phyloP scores from a whole-genome alignment of 2,888 invertebrate species.

The Gerris lacustris region DNA sequence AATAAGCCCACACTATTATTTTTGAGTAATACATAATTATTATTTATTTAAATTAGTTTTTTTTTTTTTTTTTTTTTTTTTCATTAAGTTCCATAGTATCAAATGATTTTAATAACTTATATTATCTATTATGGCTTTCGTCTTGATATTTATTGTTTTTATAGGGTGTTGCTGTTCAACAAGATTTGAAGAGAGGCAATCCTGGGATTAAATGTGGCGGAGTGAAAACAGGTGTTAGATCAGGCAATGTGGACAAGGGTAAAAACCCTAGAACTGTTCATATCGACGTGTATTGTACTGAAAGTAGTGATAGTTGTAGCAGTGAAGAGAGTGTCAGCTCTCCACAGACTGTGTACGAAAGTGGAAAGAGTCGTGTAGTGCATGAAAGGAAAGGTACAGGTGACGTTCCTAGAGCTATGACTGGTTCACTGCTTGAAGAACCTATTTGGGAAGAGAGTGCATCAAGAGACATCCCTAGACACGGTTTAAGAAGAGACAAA shows the following conservation, averaged over 20 bases:
- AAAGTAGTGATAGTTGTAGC: constrained; percentile 36
- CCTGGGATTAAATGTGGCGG: constrained; percentile 8
- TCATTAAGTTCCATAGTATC: too few species aligned
- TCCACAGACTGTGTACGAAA: constrained; percentile 53
- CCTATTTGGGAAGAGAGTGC: constrained; percentile 11
- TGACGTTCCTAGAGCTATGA: constrained; percentile 2
- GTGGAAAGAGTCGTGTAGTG: constrained; percentile 46
- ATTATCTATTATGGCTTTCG: too few species aligned
- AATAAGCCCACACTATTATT: too few species aligned
- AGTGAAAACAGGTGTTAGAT: constrained; percentile 12
- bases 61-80: too few species aligned
- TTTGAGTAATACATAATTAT: too few species aligned
- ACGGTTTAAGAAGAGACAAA: constrained; percentile 25
- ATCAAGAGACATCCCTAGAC: constrained; percentile 24
- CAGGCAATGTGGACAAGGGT: constrained; percentile 30
- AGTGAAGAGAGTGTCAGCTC: constrained; percentile 42
- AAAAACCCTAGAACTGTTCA: constrained; percentile 53
- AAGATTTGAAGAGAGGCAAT: neutral
- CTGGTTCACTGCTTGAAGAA: neutral
- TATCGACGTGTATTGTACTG: constrained; percentile 61
- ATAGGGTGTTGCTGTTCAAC: neutral
- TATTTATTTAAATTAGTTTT: too few species aligned
- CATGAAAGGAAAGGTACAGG: constrained; percentile 39
- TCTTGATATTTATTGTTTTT: neutral
- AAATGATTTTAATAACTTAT: too few species aligned